Percentiles rank a stretch among this genome's conserved stretches.
These are phyloP conservation scores for Diadema setosum DNA, from an alignment of 35 echinoderm and acorn worm genomes.

Conservation along the genomic window DNA sequence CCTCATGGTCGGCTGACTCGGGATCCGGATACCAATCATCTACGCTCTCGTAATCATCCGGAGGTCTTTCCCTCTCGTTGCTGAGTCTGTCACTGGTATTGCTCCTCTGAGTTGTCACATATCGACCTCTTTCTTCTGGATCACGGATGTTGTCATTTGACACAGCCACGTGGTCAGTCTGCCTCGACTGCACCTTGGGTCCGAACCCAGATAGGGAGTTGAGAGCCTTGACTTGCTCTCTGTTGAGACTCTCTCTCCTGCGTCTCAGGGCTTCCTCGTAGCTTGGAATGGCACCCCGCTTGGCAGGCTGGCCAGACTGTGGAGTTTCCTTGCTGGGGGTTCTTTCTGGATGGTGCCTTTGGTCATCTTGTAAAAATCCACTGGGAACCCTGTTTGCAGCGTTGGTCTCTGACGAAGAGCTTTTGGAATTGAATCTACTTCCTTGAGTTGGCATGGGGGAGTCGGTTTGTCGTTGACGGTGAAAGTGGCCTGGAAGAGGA, in stretches of 20 bases:
- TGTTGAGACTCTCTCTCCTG: neutral
- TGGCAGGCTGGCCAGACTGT: neutral
- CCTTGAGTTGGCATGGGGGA: neutral
- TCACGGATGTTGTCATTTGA: neutral
- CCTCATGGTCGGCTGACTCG: neutral
- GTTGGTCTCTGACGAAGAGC: neutral
- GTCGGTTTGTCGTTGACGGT: too few species aligned
- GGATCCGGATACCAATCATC: neutral
- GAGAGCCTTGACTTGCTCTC: neutral
- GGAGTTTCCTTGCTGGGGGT: neutral
- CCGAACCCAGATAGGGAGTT: neutral
- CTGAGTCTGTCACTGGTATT: neutral
- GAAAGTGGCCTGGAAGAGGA: too few species aligned
- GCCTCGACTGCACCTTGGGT: neutral
- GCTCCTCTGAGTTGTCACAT: neutral
- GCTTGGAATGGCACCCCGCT: neutral
- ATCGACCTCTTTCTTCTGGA: neutral
- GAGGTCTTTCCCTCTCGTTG: neutral
- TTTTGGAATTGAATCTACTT: neutral
- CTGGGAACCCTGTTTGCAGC: neutral
- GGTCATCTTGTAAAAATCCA: neutral
- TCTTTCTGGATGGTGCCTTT: neutral
- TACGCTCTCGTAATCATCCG: neutral
- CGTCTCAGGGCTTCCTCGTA: slow-evolving; percentile 16
- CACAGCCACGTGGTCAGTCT: neutral